Base-by-base conservation (phyloP, 1,140 invertebrate genomes). In the Drosophila parvula region DNA sequence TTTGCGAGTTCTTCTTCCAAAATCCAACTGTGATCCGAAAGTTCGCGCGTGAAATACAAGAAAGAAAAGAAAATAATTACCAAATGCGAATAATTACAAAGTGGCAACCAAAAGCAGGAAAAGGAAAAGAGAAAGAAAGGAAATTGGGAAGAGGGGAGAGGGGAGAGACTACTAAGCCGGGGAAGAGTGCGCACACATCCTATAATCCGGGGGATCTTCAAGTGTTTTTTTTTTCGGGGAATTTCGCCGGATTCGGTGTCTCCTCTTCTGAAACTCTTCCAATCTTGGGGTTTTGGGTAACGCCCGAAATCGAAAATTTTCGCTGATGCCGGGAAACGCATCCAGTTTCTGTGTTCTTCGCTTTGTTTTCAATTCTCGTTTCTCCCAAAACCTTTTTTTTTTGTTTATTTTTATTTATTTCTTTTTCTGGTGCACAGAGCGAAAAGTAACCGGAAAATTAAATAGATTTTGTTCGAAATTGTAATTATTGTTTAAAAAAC, bases 241-340 rank as follows among this genome's bases (percentile, higher is more conserved):
- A 53, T 27, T 62, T 65, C 5, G 51, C 51, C 51, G 43, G 36
- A 50, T 27, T 32, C 61, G 51, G 51, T 55, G 34, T 55, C 51
- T 55, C 34, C 51, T 55, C 56, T 43, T 38, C 38, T 27, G 56
- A 62, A 27, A 64, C 61, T 27, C n/a, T 61, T 64, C 6, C 14
- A 28, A 40, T 59, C 27, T 34, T 53, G 43, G 41, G 55, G 41
- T 81, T 50, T 40, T 57, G 22, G 50, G 40, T 57, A 45, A 76
- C 50, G 59, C 74, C 57, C 45, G 55, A 51, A 43, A 41, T 43
- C 51, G 30, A 48, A 41, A 57, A 48, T 56, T 75, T 78, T 70
- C 57, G 75, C 75, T 78, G 75, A 78, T 58, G 51, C 22, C 18
- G 50, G 67, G 27, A 73, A 74, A 63, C 59, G 59, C 59, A 47